Conservation (phyloP, 1,140 invertebrate genomes). For the Drosophila nigromelanica region DNA sequence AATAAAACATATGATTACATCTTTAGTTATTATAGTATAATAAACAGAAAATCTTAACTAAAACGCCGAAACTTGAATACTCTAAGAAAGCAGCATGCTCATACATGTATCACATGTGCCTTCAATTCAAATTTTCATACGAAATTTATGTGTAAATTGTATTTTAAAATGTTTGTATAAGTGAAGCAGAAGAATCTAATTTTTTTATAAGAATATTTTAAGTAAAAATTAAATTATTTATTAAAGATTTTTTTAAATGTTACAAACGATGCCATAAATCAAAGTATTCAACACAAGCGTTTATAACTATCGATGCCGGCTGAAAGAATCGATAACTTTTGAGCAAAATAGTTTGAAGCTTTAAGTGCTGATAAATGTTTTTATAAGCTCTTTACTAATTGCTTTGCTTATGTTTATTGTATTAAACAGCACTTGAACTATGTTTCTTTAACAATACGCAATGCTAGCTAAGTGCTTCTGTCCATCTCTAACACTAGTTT, state of each 20-base stretch:
- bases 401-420: neutral
- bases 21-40: neutral
- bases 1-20: constrained; percentile 32
- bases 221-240: neutral
- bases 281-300: neutral
- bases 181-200: too few species aligned
- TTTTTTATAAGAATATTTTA: too few species aligned
- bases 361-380: neutral
- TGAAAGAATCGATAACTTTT: constrained; percentile 9
- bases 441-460: neutral
- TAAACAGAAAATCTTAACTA: neutral
- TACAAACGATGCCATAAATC: neutral
- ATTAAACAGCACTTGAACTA: neutral
- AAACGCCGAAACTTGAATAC: neutral
- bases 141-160: too few species aligned
- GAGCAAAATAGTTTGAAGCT: neutral
- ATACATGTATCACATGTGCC: neutral
- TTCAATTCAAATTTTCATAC: too few species aligned
- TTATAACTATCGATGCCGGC: neutral
- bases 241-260: neutral
- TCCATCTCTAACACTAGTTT: constrained; percentile 6
- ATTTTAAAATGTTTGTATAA: too few species aligned
- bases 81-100: neutral
- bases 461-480: neutral
- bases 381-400: neutral